These are phyloP conservation scores for Muscicapa adusta DNA, from an alignment of 2,113 vertebrate genomes.

Conservation along the genomic window DNA sequence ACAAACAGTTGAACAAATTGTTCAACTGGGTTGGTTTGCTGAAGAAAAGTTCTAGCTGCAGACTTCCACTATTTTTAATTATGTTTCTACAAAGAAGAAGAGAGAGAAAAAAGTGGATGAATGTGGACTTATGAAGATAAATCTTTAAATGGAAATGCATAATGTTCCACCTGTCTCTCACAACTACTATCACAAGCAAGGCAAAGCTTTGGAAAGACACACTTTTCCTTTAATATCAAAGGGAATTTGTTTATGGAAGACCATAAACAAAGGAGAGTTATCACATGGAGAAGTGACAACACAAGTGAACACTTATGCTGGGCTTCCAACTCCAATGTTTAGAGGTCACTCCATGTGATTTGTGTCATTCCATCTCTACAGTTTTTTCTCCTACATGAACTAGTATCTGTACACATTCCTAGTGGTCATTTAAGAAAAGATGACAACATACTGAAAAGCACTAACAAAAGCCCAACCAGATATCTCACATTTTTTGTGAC, in stretches of 20 bases:
- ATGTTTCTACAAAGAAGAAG: neutral
- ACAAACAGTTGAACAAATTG: neutral
- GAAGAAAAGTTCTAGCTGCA: neutral
- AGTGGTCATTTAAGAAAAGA: neutral
- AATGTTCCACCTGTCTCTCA: neutral
- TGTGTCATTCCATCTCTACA: neutral
- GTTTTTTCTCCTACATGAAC: neutral
- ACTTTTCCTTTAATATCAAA: neutral
- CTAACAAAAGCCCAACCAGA: neutral
- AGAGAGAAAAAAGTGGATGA: neutral
- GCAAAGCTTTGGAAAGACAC: neutral
- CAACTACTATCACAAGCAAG: neutral
- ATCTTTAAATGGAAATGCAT: neutral
- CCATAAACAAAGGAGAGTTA: neutral
- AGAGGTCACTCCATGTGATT: neutral
- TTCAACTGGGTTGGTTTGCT: neutral
- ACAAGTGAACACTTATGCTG: neutral
- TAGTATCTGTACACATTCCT: neutral
- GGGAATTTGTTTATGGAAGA: neutral
- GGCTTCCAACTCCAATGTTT: neutral
- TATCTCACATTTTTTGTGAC: neutral
- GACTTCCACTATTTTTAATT: neutral
- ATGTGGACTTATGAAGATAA: neutral
- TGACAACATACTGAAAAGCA: neutral
- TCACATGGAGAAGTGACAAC: neutral